Base-by-base conservation (phyloP, 2,888 invertebrate species). In the Oscheius sp. region DNA sequence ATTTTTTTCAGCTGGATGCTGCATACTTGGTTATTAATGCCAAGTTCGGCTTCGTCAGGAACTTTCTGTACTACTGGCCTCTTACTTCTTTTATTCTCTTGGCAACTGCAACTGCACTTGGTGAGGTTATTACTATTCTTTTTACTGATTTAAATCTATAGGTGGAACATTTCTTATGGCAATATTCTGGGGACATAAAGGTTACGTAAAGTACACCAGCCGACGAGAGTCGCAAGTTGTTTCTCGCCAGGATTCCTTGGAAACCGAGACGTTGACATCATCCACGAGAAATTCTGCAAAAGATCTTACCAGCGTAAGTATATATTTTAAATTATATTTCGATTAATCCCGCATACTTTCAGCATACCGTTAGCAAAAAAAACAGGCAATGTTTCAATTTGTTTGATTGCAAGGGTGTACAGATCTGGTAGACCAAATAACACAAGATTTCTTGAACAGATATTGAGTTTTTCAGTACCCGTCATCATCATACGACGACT, bases 11-110 rank as follows among this genome's bases (percentile, higher is more conserved):
- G 83, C 73, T 82, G 25, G 83, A 84, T 63, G 71, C 77, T 16
- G 82, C 82, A 13, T 69, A 78, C 18, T 53, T 84, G 3, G 61
- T 76, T 9, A 76, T 85, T n/a, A 73, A 77, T 13, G 86, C 86
- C 6, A 76, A 83, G 59, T 82, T 86, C 63, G 85, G 85, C 7
- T 63, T 86, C 2, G 76, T 82, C 23, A 74, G 81, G 2, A 79
- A 82, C 59, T 72, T 87, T 27, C 63, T 87, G 1, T 84, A 83
- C 74, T 80, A 84, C 49, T 87, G 82, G 76, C 86, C 87, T 9
- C 46, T 82, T 0, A 64, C 56, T 5, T 78, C 83, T 1, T 85
- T 78, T 69, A 45, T 73, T 9, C 18, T 76, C 18, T 43, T 84
- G 12, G 82, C 79, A 46, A 25, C 63, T 16, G 23, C 45, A 21